A percentile compares a stretch with the other conserved stretches of the same genome.
Evolutionary conservation across 1,140 invertebrate species (phyloP).

Genomic region (Daktulosphaira vitifoliae): DNA sequence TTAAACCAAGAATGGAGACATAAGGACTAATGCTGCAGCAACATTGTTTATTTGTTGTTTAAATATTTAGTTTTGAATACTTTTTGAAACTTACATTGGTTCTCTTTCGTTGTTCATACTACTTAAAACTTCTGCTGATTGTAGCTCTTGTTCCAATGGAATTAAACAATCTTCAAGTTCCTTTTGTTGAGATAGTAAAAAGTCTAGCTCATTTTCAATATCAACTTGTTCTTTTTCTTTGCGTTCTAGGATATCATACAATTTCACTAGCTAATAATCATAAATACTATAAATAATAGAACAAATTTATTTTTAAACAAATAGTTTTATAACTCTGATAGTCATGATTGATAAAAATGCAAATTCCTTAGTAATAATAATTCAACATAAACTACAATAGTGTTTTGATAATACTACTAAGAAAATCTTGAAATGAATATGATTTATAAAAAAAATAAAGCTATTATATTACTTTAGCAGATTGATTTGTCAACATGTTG

Average conservation of each 20-base stretch:
- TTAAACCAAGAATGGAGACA: too few species aligned
- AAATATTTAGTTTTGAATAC: too few species aligned
- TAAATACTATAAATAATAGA: too few species aligned
- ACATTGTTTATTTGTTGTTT: too few species aligned
- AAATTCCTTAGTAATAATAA: background rate
- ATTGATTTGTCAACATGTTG: slow-evolving; percentile 77
- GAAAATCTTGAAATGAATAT: too few species aligned
- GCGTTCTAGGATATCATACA: slow-evolving; percentile 74
- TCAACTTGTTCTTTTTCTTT: slow-evolving; percentile 80
- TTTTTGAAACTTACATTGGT: slow-evolving; percentile 53
- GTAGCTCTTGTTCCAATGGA: slow-evolving; percentile 73
- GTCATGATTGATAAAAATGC: background rate
- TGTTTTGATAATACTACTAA: too few species aligned
- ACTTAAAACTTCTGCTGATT: slow-evolving; percentile 44
- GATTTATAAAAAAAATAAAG: too few species aligned
- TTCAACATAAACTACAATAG: too few species aligned
- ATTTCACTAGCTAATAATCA: slow-evolving; percentile 71
- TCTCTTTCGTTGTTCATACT: slow-evolving; percentile 47
- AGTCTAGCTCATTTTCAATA: slow-evolving; percentile 88
- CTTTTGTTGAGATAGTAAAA: slow-evolving; percentile 82
- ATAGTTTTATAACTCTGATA: background rate
- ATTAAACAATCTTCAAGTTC: slow-evolving; percentile 80
- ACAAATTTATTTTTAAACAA: slow-evolving; percentile 28
- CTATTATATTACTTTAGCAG: slow-evolving; percentile 67
- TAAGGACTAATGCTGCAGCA: too few species aligned